Conservation (phyloP, 2,113 vertebrate species). For the Ictalurus furcatus region DNA sequence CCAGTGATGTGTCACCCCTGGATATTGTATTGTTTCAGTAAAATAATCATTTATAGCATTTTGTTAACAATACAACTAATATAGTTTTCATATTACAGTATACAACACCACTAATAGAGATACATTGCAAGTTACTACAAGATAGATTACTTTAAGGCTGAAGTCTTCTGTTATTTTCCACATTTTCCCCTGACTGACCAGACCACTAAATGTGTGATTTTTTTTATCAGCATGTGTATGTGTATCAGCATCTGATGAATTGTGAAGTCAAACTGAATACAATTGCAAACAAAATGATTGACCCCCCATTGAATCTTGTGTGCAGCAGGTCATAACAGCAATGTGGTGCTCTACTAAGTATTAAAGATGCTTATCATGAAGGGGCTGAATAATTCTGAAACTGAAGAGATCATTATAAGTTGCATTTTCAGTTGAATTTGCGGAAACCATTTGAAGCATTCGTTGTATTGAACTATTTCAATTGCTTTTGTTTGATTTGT, state of each 20-base stretch:
- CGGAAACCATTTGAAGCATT: too few relatives aligned
- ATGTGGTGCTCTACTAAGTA: too few relatives aligned
- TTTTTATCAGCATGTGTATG: background rate
- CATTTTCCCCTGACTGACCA: background rate
- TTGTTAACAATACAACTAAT: background rate
- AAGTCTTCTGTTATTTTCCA: background rate
- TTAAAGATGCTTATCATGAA: too few relatives aligned
- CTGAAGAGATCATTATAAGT: too few relatives aligned
- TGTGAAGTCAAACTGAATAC: constrained; percentile 22
- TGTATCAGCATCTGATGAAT: background rate
- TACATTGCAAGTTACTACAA: background rate
- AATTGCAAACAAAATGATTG: too few relatives aligned
- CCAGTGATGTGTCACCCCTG: background rate
- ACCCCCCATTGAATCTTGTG: too few relatives aligned
- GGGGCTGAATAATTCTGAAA: too few relatives aligned
- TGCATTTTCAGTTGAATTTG: too few relatives aligned
- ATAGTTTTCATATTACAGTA: background rate
- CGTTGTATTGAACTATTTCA: too few relatives aligned
- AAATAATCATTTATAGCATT: background rate
- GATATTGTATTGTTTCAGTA: background rate
- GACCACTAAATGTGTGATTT: background rate
- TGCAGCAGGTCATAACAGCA: too few relatives aligned
- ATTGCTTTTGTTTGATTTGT: too few relatives aligned
- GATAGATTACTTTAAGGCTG: background rate
- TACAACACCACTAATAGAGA: background rate